A percentile compares a stretch with the other conserved stretches of the same genome.
phyloP scores from a whole-genome alignment of 2,113 vertebrate genomes.

The Ovis canadensis region DNA sequence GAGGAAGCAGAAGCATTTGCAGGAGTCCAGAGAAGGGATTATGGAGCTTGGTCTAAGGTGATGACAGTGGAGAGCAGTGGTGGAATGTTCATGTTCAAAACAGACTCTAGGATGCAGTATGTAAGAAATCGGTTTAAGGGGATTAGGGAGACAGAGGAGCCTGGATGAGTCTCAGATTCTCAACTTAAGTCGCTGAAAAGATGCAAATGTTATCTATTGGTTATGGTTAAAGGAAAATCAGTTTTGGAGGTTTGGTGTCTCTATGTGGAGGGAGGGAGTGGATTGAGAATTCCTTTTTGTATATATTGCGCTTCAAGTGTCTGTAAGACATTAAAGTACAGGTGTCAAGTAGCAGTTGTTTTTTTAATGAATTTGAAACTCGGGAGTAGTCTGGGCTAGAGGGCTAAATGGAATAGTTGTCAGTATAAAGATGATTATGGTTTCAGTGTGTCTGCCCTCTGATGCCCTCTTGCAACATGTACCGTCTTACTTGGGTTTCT shows the following conservation, averaged over 20 bases:
- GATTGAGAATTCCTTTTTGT: not conserved
- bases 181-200: not conserved
- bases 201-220: not conserved
- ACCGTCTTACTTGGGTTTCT: no score
- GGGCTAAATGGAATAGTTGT: not conserved
- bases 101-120: not conserved
- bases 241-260: not conserved
- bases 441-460: no score
- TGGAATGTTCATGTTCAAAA: not conserved
- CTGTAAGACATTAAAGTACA: not conserved
- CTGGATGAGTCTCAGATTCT: not conserved
- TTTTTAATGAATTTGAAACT: not conserved
- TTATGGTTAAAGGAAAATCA: not conserved
- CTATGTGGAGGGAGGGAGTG: not conserved
- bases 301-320: not conserved
- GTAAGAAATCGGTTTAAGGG: not conserved
- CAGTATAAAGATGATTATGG: not conserved
- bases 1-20: no score
- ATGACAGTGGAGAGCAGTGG: not conserved
- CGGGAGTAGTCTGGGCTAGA: not conserved
- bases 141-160: not conserved
- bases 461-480: no score
- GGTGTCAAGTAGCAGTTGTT: not conserved
- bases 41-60: not conserved
- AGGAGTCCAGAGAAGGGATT: no score